Conservation (phyloP, 2,113 vertebrate species). For the Platichthys stellatus region DNA sequence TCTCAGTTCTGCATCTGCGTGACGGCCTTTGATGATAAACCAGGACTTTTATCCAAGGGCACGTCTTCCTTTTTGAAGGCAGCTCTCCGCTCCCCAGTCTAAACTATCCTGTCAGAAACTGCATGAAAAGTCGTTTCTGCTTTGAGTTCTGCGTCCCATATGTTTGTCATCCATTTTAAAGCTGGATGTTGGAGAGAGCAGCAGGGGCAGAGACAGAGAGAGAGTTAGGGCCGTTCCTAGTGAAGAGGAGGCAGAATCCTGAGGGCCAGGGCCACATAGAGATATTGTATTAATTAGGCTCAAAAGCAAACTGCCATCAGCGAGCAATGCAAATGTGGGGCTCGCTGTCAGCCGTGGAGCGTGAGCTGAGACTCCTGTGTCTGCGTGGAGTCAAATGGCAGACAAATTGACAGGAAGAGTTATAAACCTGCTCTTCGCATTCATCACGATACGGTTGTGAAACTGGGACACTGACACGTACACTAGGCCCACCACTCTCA, state of each 20-base stretch:
- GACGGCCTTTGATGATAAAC: slow-evolving; percentile 65
- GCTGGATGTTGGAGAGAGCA: slow-evolving; percentile 33
- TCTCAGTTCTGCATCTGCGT: slow-evolving; percentile 53
- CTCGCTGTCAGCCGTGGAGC: slow-evolving; percentile 53
- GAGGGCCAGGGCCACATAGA: slow-evolving; percentile 46
- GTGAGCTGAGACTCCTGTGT: slow-evolving; percentile 56
- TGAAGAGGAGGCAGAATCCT: slow-evolving; percentile 46
- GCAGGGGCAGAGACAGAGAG: slow-evolving; percentile 6
- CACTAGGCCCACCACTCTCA: neutral
- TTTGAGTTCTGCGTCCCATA: slow-evolving; percentile 29
- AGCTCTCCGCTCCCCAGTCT: slow-evolving; percentile 33
- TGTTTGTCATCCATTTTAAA: slow-evolving; percentile 59
- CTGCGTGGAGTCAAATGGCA: slow-evolving; percentile 44
- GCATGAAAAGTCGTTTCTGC: slow-evolving; percentile 29
- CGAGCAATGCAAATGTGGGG: slow-evolving; percentile 68
- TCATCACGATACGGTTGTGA: slow-evolving; percentile 33
- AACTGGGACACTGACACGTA: slow-evolving; percentile 32
- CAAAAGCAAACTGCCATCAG: slow-evolving; percentile 70
- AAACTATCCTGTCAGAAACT: slow-evolving; percentile 31
- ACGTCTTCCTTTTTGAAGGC: slow-evolving; percentile 38
- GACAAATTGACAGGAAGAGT: slow-evolving; percentile 52
- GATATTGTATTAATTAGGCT: slow-evolving; percentile 73
- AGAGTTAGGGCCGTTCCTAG: slow-evolving; percentile 26
- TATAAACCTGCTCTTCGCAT: slow-evolving; percentile 13
- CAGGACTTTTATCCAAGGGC: slow-evolving; percentile 48